Base-by-base conservation (phyloP, 2,888 invertebrate genomes). In the Tillus elongatus region DNA sequence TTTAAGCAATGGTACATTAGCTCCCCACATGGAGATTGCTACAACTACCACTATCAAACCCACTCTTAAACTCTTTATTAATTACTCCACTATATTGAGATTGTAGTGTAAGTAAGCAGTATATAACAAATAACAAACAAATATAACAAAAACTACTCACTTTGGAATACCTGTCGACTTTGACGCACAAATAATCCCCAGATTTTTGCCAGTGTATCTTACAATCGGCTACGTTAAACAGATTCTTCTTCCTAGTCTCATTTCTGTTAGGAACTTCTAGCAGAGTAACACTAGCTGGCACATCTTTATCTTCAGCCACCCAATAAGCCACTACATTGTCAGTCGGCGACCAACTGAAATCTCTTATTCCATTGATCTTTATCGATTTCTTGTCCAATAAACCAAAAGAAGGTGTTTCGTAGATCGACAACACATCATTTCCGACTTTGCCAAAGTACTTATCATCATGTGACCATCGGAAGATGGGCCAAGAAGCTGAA, bases 191-290 rank as follows among this genome's bases (percentile, higher is more conserved):
- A 62, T 93, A 95, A 63, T 97, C 95, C 1, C 98, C 98, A 13
- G 83, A 87, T 66, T 93, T 93, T 66, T 99, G 98, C 98, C 98
- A 98, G 64, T 93, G 93, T 63, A 99, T 89, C 56, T 93, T 92
- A 63, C 96, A 96, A 61, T 96, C 95, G 1, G 95, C 95, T 0
- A 98, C 97, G 45, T 89, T 95, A 74, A 98, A 98, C 39, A 97
- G 71, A 65, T 95, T 97, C 65, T 96, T 95, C 46, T 89, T 88
- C 48, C 95, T 79, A 28, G 82, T 77, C 69, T 92, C 92, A 33
- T 78, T 80, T 40, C 89, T 82, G 56, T 84, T 88, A 2, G 96
- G 96, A 43, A 97, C 78, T 64, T 93, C 91, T 34, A 96, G 73
- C 1, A 97, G 73, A 0, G 89, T 91, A 1, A 97, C 95, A 54